Evolutionary conservation across 2,888 invertebrate species (phyloP), one percentile per base, ranked within the genome.

Genomic region (Xiphydria camelus): DNA sequence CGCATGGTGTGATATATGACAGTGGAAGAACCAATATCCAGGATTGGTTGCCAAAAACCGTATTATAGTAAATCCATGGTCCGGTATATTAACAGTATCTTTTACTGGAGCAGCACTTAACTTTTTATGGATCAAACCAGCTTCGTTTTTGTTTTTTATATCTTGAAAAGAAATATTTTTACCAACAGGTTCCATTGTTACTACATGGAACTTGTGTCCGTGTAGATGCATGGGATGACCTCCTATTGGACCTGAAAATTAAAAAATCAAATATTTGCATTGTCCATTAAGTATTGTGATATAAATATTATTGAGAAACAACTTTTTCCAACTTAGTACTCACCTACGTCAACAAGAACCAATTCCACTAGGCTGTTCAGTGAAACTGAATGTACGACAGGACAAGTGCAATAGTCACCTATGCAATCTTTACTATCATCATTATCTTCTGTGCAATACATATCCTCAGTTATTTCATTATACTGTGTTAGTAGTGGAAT

Each of bases 1-100:
- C 29, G 73, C 64, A 55, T 79, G 79, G 56, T 77, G 76, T 12
- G 75, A 68, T 3, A 78, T 65, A 57, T 79, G 78, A 45, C 78
- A 79, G 54, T 79, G 78, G 43, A 78, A 68, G 31, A 79, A 58
- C 78, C 78, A 78, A 46, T 69, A 74, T 31, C 80, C 80, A 57
- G 78, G 78, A 59, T 80, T 80, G 19, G 67, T 49, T 5, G 80
- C 78, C 14, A 62, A 42, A 45, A 80, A 79, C 25, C 80, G 64
- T 3, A 80, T 45, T 4, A 80, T 66, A 0, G 72, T 66, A 45
- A 72, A 80, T 9, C 80, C 80, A 22, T 75, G 76, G 34, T 70
- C 70, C 2, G 80, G 80, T 2, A 80, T 73, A 25, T 73, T 71
- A 10, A 79, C 61, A 1, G 76, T 78, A 55, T 80, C 80, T 53